A percentile compares a stretch with the other conserved stretches of the same genome.
Conservation (phyloP, 1,140 invertebrate species). For the Atta colombica region DNA sequence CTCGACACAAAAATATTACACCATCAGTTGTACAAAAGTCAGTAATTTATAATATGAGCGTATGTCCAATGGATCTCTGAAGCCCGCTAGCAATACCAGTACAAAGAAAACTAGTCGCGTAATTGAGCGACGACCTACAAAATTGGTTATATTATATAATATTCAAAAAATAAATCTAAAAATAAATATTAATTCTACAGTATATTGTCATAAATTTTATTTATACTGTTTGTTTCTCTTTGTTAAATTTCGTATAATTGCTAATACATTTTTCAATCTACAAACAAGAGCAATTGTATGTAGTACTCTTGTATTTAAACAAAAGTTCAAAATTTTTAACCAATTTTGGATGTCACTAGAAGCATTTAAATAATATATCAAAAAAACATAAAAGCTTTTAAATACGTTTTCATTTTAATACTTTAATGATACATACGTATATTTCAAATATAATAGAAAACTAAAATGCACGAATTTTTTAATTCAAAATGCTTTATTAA, state of each 20-base stretch:
- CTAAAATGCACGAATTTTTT: not conserved
- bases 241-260: not conserved
- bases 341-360: not conserved
- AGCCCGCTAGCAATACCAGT: not conserved
- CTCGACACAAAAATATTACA: slow-evolving; percentile 3
- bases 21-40: slow-evolving; percentile 15
- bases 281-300: not conserved
- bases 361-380: not conserved
- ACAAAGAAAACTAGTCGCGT: slow-evolving; percentile 14
- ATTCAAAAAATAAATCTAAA: slow-evolving; percentile 8
- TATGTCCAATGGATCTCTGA: slow-evolving; percentile 7
- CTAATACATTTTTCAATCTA: slow-evolving; percentile 8
- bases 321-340: not conserved
- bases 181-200: slow-evolving; percentile 30
- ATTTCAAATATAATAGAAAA: slow-evolving; percentile 14
- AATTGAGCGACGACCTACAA: not conserved
- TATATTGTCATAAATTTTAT: slow-evolving; percentile 32
- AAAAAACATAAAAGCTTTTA: not conserved
- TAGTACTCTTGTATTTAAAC: not conserved
- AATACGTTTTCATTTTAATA: not conserved
- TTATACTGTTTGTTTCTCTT: not conserved
- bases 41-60: slow-evolving; percentile 39
- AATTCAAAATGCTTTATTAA: not conserved
- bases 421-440: not conserved
- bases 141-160: no score